These are phyloP conservation scores for Propithecus perrieri DNA, from an alignment of 2,797 vertebrate species.

Conservation along the genomic window DNA sequence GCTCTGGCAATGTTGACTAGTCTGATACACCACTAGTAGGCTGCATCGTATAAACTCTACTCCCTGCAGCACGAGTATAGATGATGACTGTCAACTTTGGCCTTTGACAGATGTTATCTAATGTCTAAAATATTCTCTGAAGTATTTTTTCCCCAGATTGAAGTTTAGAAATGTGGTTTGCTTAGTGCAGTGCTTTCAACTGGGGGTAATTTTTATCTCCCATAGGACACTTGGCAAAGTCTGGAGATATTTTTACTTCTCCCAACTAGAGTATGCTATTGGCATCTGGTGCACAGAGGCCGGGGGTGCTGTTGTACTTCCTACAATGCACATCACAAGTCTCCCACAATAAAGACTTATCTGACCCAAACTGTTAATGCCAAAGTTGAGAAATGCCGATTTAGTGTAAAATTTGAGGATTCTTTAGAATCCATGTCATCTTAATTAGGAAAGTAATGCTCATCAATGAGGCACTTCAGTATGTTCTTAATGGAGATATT, in stretches of 20 bases:
- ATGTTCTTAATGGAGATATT: background rate
- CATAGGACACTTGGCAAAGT: background rate
- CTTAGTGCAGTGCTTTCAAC: background rate
- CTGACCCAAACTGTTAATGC: background rate
- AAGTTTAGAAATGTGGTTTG: slow-evolving; percentile 12
- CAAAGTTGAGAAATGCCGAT: background rate
- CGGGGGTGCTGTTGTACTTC: background rate
- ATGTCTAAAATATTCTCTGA: slow-evolving; percentile 31
- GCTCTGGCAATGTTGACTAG: background rate
- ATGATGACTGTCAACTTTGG: background rate
- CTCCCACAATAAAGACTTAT: background rate
- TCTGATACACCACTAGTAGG: background rate
- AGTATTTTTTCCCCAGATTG: slow-evolving; percentile 3
- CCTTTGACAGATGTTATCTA: slow-evolving; percentile 32
- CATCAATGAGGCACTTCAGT: background rate
- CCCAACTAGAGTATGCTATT: background rate
- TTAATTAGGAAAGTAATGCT: background rate
- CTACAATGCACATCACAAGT: background rate
- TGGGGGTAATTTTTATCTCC: background rate
- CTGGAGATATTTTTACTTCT: background rate
- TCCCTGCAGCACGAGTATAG: background rate
- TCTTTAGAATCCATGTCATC: background rate
- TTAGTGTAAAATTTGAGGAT: background rate
- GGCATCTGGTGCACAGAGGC: background rate
- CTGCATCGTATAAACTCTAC: background rate